Percentiles rank a stretch among this genome's conserved stretches.
phyloP scores from a whole-genome alignment of 2,888 invertebrate species.

The Tineola bisselliella region DNA sequence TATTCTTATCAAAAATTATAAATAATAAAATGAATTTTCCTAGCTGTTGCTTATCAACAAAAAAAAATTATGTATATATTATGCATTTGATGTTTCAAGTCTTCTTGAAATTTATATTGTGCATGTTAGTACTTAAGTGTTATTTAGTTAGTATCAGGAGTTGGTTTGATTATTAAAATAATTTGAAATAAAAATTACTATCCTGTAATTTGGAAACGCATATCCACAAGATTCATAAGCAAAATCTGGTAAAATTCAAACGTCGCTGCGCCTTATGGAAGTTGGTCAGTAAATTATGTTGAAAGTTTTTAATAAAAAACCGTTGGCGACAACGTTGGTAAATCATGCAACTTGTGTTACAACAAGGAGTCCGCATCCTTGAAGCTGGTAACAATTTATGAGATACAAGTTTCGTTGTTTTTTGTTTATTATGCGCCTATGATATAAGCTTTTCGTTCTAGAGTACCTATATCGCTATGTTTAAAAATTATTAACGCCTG shows the following conservation, averaged over 20 bases:
- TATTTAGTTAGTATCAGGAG: too few species aligned
- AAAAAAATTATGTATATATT: too few species aligned
- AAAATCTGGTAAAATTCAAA: conserved; percentile 13
- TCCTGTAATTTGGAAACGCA: neutral
- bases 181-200: neutral
- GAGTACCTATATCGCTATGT: too few species aligned
- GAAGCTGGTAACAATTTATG: neutral
- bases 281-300: conserved; percentile 31
- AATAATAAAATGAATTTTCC: too few species aligned
- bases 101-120: too few species aligned
- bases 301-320: conserved; percentile 32
- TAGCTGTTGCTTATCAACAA: too few species aligned
- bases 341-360: neutral
- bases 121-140: too few species aligned
- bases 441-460: too few species aligned
- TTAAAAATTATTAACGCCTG: too few species aligned
- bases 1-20: too few species aligned
- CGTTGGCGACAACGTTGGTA: conserved; percentile 12
- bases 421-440: neutral
- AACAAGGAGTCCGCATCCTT: neutral
- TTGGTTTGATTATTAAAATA: too few species aligned
- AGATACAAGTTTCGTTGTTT: neutral
- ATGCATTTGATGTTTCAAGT: too few species aligned
- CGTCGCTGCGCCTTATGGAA: conserved; percentile 19
- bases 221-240: neutral